Percentiles rank a stretch among this genome's conserved stretches.
These are phyloP conservation scores for Falco biarmicus DNA, from an alignment of 2,797 vertebrate genomes.

Conservation along the genomic window DNA sequence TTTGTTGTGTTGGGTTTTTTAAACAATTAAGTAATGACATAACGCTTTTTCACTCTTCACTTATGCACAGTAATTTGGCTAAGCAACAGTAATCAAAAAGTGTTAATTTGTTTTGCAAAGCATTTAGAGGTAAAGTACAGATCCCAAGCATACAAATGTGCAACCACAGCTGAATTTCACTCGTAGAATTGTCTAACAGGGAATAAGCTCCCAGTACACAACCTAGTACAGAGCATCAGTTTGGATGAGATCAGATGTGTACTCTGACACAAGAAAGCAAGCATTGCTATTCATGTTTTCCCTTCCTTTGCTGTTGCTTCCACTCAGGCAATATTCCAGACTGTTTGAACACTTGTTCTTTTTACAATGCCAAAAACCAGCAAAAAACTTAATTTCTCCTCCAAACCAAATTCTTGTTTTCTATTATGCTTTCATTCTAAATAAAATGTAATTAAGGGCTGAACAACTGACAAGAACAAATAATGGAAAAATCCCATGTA, in stretches of 20 bases:
- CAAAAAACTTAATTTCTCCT: not conserved
- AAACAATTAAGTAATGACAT: not conserved
- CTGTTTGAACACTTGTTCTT: conserved; percentile 36
- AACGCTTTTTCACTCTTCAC: not conserved
- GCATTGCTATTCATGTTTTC: not conserved
- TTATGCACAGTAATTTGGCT: not conserved
- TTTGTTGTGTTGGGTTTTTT: not conserved
- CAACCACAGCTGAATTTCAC: not conserved
- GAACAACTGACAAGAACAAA: conserved; percentile 2
- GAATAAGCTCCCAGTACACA: not conserved
- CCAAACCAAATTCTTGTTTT: not conserved
- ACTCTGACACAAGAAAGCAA: not conserved
- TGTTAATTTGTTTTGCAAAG: not conserved
- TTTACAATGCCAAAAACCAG: conserved; percentile 26
- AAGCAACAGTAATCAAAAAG: not conserved
- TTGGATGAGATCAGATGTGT: not conserved
- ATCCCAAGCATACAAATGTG: not conserved
- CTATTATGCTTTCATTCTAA: not conserved
- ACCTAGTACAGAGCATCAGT: not conserved
- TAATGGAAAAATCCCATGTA: conserved; percentile 3
- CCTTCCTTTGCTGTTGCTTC: not conserved
- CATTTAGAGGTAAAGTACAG: not conserved
- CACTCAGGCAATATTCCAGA: conserved; percentile 25
- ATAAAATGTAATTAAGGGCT: not conserved
- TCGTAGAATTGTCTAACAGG: not conserved